Conservation (phyloP, 2,113 vertebrate genomes). For the Strix aluco region DNA sequence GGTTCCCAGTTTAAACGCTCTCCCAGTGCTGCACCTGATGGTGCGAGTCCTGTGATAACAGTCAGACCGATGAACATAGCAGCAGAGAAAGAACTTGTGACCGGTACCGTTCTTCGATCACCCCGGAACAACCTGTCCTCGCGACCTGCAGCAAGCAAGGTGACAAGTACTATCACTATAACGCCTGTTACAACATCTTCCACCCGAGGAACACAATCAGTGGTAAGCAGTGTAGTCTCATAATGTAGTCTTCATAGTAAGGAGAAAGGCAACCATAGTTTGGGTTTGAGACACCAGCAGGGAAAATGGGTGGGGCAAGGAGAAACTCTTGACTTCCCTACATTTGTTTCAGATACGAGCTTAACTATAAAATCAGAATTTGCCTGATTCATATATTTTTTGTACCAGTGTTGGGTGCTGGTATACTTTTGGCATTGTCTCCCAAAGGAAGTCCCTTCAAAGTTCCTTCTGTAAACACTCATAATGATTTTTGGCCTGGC, state of each 20-base stretch:
- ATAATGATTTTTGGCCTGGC: neutral
- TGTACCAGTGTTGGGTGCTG: neutral
- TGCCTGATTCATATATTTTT: neutral
- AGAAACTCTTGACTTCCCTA: neutral
- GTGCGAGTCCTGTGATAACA: constrained; percentile 75
- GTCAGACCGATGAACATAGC: constrained; percentile 78
- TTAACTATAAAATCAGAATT: neutral
- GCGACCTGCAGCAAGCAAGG: constrained; percentile 79
- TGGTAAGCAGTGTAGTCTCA: constrained; percentile 76
- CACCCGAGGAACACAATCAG: constrained; percentile 82
- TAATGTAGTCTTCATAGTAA: neutral
- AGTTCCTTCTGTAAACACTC: neutral
- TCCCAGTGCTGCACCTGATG: constrained; percentile 60
- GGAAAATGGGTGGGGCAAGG: neutral
- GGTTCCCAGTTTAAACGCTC: constrained; percentile 86
- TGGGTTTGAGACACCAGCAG: neutral
- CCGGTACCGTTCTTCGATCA: constrained; percentile 84
- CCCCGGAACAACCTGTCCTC: constrained; percentile 78
- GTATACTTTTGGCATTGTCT: neutral
- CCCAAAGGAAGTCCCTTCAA: neutral
- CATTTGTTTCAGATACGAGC: neutral
- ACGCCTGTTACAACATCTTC: constrained; percentile 83
- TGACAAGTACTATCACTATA: constrained; percentile 95
- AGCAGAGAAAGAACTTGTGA: constrained; percentile 82
- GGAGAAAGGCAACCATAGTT: neutral